Base-by-base conservation (phyloP, 2,888 invertebrate genomes). In the Hybos culiciformis region DNA sequence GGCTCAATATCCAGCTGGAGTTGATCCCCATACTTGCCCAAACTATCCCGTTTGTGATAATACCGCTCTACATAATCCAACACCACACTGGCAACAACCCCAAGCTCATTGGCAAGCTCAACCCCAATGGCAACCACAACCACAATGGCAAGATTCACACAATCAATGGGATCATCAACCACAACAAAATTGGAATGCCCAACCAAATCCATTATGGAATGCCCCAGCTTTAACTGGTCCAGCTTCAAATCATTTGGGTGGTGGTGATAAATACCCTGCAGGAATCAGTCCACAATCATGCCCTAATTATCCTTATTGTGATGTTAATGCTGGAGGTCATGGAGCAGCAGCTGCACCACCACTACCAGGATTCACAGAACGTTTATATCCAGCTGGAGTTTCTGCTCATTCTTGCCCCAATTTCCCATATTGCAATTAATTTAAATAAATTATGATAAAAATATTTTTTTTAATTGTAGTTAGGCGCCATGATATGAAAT, bases 261-360 rank as follows among this genome's bases (percentile, higher is more conserved):
- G 59, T 24, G 66, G 58, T 41, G 64, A 65, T 43, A 66, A 64
- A 47, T 69, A 60, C 51, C 70, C 70, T 46, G 68, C 70, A 48
- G 70, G 69, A 45, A 60, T 70, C 18, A 63, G 61, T 51, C 70
- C 71, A 17, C 63, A 68, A 42, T 54, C 65, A 48, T 71, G 71
- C 54, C 70, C 71, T 53, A 71, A 71, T 58, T 71, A 71, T 59
- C 71, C 71, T 46, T 71, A 66, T 60, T 71, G 70, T 49, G 65
- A 66, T 56, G 63, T 60, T 44, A 59, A 61, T 48, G 63, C 57
- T 42, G 63, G 59, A 42, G 54, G 49, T n/a, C 51, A 51, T 36
- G 56, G 54, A 45, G 53, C 55, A 8, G 62, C 56, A 14, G 65
- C 66, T 34, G 63, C 63, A 20, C 58, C 63, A 33, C 69, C 69